phyloP scores from a whole-genome alignment of 2,797 vertebrate species.

The Pagetopsis macropterus region DNA sequence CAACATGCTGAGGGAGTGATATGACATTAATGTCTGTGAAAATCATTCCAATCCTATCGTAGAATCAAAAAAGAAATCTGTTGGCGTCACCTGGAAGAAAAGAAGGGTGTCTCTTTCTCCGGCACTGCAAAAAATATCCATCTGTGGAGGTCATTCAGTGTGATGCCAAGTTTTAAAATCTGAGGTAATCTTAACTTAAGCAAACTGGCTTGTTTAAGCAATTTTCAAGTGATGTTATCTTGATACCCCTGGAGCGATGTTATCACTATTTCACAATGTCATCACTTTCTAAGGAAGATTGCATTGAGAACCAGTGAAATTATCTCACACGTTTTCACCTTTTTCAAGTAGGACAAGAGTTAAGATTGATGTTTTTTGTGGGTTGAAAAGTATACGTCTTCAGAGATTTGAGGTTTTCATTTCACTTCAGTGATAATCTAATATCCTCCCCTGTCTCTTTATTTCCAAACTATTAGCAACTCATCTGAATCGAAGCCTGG shows the following conservation, averaged over 20 bases:
- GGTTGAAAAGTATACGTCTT: constrained; percentile 36
- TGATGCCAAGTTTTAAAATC: constrained; percentile 29
- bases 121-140: constrained; percentile 48
- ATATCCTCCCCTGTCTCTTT: constrained; percentile 53
- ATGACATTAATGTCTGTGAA: constrained; percentile 60
- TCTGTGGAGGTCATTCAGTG: constrained; percentile 51
- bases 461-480: constrained; percentile 71
- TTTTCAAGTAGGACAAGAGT: constrained; percentile 10
- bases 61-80: constrained; percentile 7
- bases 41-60: constrained; percentile 50
- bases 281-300: constrained; percentile 1
- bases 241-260: constrained; percentile 5
- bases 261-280: constrained; percentile 36
- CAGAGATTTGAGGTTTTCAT: constrained; percentile 50
- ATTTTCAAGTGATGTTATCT: constrained; percentile 43
- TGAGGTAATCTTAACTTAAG: constrained; percentile 24
- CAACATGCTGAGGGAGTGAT: constrained; percentile 54
- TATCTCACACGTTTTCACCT: constrained; percentile 39
- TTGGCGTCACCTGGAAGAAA: constrained; percentile 54
- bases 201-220: constrained; percentile 48
- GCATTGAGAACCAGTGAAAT: background rate
- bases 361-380: constrained; percentile 21
- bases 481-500: constrained; percentile 57
- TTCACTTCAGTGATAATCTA: constrained; percentile 56
- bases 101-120: constrained; percentile 49